These are phyloP conservation scores for Atta colombica DNA, from an alignment of 1,140 invertebrate genomes.

Conservation along the genomic window DNA sequence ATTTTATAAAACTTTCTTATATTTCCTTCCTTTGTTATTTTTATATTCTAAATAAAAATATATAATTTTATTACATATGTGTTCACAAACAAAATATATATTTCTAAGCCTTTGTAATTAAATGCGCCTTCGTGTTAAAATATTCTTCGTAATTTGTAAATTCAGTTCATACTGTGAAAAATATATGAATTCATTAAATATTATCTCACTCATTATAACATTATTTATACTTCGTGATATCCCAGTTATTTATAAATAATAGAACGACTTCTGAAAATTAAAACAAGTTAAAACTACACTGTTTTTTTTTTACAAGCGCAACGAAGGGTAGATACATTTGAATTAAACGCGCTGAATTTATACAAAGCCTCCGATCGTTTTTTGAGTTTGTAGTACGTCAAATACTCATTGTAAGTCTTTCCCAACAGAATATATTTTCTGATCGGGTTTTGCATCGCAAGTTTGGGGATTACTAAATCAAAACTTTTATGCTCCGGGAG, in stretches of 20 bases:
- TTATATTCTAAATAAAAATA: neutral
- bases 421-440: neutral
- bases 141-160: slow-evolving; percentile 13
- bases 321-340: neutral
- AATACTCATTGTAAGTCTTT: neutral
- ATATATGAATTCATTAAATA: slow-evolving; percentile 1
- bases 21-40: neutral
- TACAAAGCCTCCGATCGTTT: neutral
- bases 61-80: neutral
- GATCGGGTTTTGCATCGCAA: slow-evolving; percentile 7
- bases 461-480: slow-evolving; percentile 25
- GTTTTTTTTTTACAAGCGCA: neutral
- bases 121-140: neutral
- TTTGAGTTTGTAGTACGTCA: neutral
- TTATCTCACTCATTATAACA: neutral
- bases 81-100: neutral
- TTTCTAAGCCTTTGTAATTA: neutral
- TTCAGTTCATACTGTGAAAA: neutral
- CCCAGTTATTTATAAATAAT: slow-evolving; percentile 1
- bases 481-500: neutral
- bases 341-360: neutral
- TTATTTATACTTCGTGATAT: neutral
- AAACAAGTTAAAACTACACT: neutral
- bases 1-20: neutral
- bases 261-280: neutral